A percentile compares a stretch with the other conserved stretches of the same genome.
Conservation (phyloP, 2,797 vertebrate genomes). For the Limosa lapponica region DNA sequence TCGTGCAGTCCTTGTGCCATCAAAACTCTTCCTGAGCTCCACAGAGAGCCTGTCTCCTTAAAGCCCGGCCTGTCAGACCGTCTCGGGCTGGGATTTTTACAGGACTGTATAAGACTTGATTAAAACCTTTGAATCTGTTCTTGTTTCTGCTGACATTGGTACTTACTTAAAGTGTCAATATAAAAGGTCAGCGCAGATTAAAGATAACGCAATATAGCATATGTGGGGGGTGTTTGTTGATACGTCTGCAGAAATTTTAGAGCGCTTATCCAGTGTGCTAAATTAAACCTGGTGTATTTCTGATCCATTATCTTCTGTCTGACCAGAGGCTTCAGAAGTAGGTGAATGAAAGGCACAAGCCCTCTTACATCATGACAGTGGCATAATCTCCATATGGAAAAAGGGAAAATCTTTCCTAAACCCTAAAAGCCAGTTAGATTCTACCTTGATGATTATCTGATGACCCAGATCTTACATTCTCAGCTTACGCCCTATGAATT, state of each 20-base stretch:
- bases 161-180: neutral
- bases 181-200: neutral
- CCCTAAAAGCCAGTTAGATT: slow-evolving; percentile 61
- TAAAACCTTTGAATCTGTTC: neutral
- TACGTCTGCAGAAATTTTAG: neutral
- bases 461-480: slow-evolving; percentile 55
- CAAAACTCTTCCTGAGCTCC: neutral
- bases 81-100: neutral
- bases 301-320: slow-evolving; percentile 47
- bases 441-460: slow-evolving; percentile 61
- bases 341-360: slow-evolving; percentile 29
- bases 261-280: neutral
- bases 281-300: slow-evolving; percentile 2
- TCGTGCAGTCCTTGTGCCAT: neutral
- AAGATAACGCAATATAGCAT: neutral
- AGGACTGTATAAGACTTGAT: neutral
- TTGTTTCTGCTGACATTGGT: neutral
- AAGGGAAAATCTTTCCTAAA: slow-evolving; percentile 62
- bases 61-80: neutral
- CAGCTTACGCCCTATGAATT: slow-evolving; percentile 19
- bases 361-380: slow-evolving; percentile 9
- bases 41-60: neutral
- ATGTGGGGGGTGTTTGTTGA: neutral
- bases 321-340: slow-evolving; percentile 38
- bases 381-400: slow-evolving; percentile 64